Percentiles rank a stretch among this genome's conserved stretches.
Evolutionary conservation across 2,113 vertebrate genomes (phyloP).

Genomic region (Sceloporus tristichus): DNA sequence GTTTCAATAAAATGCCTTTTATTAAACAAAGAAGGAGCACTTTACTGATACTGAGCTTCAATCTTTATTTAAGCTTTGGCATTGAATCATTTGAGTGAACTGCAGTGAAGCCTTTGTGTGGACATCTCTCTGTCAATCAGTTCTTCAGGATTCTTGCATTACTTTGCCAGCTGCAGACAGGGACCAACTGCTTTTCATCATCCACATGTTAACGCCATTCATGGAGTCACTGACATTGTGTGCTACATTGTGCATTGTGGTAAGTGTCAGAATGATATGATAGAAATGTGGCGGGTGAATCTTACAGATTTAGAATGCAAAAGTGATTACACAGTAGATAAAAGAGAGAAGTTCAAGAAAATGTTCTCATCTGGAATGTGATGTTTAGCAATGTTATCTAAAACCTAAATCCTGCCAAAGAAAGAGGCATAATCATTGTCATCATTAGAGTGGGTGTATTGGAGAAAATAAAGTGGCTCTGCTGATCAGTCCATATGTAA

Average conservation of each 20-base stretch:
- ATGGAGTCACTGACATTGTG: background rate
- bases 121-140: background rate
- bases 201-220: background rate
- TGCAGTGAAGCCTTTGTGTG: background rate
- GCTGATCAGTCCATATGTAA: background rate
- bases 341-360: background rate
- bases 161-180: background rate
- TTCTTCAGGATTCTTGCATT: background rate
- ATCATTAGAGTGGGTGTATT: background rate
- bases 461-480: background rate
- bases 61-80: background rate
- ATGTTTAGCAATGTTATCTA: background rate
- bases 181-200: constrained; percentile 17
- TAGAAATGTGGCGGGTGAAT: background rate
- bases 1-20: background rate
- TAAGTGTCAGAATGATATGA: constrained; percentile 8
- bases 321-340: background rate
- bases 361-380: background rate
- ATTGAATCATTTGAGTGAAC: background rate
- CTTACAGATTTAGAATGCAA: background rate
- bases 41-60: background rate
- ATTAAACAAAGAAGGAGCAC: background rate
- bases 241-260: background rate
- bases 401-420: background rate
- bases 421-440: background rate